Percentiles rank a stretch among this genome's conserved stretches.
phyloP scores from a whole-genome alignment of 2,113 vertebrate genomes.

The Euleptes europaea region DNA sequence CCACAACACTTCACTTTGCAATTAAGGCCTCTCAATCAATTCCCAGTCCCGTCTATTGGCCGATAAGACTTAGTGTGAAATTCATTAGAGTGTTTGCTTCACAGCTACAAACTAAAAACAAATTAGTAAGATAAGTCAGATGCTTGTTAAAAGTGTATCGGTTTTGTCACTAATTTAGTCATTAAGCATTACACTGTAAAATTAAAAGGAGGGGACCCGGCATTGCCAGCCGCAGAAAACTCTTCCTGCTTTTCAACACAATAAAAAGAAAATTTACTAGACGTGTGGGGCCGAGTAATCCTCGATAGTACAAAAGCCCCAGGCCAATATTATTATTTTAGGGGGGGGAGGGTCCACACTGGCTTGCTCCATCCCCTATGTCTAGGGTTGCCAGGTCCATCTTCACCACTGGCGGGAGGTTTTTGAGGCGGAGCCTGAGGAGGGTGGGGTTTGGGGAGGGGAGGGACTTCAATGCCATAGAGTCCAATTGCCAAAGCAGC shows the following conservation, averaged over 20 bases:
- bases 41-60: neutral
- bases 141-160: neutral
- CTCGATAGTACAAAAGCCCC: neutral
- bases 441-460: too few relatives aligned
- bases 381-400: too few relatives aligned
- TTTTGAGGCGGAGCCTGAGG: too few relatives aligned
- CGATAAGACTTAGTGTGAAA: constrained; percentile 20
- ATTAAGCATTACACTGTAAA: constrained; percentile 43
- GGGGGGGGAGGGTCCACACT: too few relatives aligned
- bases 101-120: constrained; percentile 12
- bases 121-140: constrained; percentile 6
- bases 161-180: constrained; percentile 44
- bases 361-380: too few relatives aligned
- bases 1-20: neutral
- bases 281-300: too few relatives aligned
- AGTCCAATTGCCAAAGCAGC: too few relatives aligned
- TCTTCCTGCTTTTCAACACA: constrained; percentile 37
- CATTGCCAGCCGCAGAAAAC: constrained; percentile 33
- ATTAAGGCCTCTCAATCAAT: constrained; percentile 15
- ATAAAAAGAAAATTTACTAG: neutral
- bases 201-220: constrained; percentile 9
- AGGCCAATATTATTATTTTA: neutral
- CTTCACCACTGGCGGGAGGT: too few relatives aligned
- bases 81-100: constrained; percentile 25
- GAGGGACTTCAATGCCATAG: too few relatives aligned